A percentile compares a stretch with the other conserved stretches of the same genome.
Conservation (phyloP, 1,140 invertebrate species). For the Drosophila tropicalis region DNA sequence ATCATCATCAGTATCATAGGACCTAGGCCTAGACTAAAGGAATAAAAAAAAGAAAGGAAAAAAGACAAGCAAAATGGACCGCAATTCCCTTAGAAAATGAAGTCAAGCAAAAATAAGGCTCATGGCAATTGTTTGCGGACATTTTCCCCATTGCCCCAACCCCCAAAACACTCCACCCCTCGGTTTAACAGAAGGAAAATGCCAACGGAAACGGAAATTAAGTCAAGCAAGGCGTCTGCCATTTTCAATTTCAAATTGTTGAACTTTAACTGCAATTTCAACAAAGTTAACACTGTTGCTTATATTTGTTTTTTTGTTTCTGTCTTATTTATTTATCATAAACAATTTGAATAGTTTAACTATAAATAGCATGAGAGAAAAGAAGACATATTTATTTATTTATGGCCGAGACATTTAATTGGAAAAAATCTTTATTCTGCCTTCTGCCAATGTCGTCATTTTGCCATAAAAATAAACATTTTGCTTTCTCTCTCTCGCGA, state of each 20-base stretch:
- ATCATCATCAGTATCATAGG: not conserved
- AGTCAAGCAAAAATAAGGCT: slow-evolving; percentile 75
- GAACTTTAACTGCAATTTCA: slow-evolving; percentile 41
- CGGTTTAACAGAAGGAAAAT: slow-evolving; percentile 36
- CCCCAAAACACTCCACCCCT: slow-evolving; percentile 39
- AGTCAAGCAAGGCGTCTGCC: slow-evolving; percentile 49
- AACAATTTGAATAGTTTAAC: slow-evolving; percentile 18
- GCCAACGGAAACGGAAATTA: slow-evolving; percentile 68
- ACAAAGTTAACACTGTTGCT: not conserved
- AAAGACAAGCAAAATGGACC: slow-evolving; percentile 31
- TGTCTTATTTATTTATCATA: slow-evolving; percentile 11
- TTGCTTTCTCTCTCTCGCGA: slow-evolving; percentile 21
- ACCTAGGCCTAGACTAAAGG: slow-evolving; percentile 32
- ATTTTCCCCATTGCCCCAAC: slow-evolving; percentile 46
- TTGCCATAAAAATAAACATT: slow-evolving; percentile 67
- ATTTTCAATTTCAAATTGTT: not conserved
- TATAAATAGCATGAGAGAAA: slow-evolving; percentile 17
- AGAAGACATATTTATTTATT: slow-evolving; percentile 67
- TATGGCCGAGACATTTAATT: slow-evolving; percentile 70
- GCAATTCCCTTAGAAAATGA: slow-evolving; percentile 57
- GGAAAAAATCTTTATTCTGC: slow-evolving; percentile 53
- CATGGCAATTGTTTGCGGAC: slow-evolving; percentile 66
- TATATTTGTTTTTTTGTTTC: slow-evolving; percentile 8
- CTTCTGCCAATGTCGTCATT: slow-evolving; percentile 70
- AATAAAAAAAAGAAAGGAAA: not conserved